Base-by-base conservation (phyloP, 53 echinoderm and acorn worm species). In the Paracentrotus lividus region DNA sequence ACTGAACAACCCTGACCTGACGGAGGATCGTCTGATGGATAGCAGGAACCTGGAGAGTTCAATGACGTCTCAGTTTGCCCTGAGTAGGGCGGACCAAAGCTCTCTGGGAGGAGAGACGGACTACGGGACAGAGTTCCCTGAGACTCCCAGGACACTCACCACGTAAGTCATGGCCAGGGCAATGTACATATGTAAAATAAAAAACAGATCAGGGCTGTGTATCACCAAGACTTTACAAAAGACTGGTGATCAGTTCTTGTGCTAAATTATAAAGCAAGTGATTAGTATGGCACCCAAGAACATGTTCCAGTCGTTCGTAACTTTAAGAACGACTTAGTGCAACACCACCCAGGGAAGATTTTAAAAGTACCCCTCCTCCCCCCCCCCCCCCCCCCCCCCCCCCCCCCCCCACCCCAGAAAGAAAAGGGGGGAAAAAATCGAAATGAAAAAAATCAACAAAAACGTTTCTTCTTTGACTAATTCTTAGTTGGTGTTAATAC, bases 71-170 rank as follows among this genome's bases (percentile, higher is more conserved):
- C 20, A 92, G 10, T 92, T 92, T 61, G 77, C 81, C 26, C 58
- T 92, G 40, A 95, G 95, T 81, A 69, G 94, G 14, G 95, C 92
- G 9, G 93, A 93, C 49, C 94, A 94, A 16, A 78, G 78, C 81
- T 92, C 92, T 38, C 16, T 92, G 9, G 92, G 92, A 24, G 92
- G 57, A n/a, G 94, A 94, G 16, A 94, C 94, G 29, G 94, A 96
- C 53, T 92, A 57, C 21, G 96, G 76, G 21, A 96, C 97, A 56
- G 96, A 96, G 53, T 96, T 93, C 59, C 97, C 94, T 54, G 96
- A 95, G 43, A 98, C 98, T 56, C 96, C 98, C 31, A 54, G 95
- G 27, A 97, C 97, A 38, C 36, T 94, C 5, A 98, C 96, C 43
- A 98, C 97, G 98, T 98, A 81, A 33, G 92, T 45, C 29, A 44